Evolutionary conservation across 2,888 invertebrate genomes (phyloP).

Genomic region (Thelaira solivaga): DNA sequence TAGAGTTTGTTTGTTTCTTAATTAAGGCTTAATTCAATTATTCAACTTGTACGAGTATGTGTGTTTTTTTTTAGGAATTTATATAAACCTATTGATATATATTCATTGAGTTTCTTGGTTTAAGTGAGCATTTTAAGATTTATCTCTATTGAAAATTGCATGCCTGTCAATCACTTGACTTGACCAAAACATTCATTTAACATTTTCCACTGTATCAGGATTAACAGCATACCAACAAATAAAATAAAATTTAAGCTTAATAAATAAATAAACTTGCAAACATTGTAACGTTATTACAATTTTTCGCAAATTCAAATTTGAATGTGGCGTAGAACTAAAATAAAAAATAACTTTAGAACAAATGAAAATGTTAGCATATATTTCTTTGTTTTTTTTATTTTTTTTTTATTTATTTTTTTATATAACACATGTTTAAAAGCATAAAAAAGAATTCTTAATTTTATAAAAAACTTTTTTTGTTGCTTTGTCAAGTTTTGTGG

Average conservation of each 20-base stretch:
- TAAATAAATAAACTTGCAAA: neutral
- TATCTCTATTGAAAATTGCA: slow-evolving; percentile 40
- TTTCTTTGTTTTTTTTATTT: too few species aligned
- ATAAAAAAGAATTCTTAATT: neutral
- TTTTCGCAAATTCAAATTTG: neutral
- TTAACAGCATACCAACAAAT: too few species aligned
- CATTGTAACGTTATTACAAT: slow-evolving; percentile 13
- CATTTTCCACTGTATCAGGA: slow-evolving; percentile 6
- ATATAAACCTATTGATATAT: slow-evolving; percentile 24
- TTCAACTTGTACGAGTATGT: neutral
- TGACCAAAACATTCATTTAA: slow-evolving; percentile 34
- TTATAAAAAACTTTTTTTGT: neutral
- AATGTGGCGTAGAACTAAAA: slow-evolving; percentile 7
- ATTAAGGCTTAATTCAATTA: too few species aligned
- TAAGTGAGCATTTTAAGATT: slow-evolving; percentile 26
- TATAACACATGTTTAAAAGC: neutral
- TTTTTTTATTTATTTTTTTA: too few species aligned
- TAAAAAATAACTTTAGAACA: neutral
- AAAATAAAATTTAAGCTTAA: neutral
- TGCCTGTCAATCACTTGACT: slow-evolving; percentile 53
- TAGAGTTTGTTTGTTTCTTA: too few species aligned
- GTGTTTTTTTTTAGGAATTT: neutral
- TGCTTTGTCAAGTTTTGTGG: neutral
- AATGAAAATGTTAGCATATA: slow-evolving; percentile 42
- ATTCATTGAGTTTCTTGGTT: slow-evolving; percentile 7